phyloP scores from a whole-genome alignment of 1,140 invertebrate genomes.

The Caenorhabditis briggsae region DNA sequence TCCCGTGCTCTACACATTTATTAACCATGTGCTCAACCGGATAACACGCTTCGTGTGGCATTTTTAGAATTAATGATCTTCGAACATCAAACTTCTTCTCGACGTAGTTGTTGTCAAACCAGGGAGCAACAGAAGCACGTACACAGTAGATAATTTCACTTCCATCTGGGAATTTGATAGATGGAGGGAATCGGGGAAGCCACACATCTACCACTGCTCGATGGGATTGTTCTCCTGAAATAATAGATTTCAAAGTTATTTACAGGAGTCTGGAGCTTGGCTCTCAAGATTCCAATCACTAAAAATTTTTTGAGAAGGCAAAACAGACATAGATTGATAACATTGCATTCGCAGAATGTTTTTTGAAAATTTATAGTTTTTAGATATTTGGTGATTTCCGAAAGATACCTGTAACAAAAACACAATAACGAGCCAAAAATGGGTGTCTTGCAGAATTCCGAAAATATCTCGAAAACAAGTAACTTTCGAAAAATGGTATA shows the following conservation, averaged over 20 bases:
- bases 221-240: conserved; percentile 47
- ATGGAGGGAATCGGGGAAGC: conserved; percentile 64
- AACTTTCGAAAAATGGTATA: too few relatives aligned
- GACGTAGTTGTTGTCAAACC: conserved; percentile 64
- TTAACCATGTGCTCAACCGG: conserved; percentile 60
- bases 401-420: too few relatives aligned
- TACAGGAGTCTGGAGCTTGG: too few relatives aligned
- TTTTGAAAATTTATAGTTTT: too few relatives aligned
- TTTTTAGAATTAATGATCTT: conserved; percentile 56
- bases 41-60: conserved; percentile 55
- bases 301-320: too few relatives aligned
- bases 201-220: conserved; percentile 61
- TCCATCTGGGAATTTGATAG: conserved; percentile 56
- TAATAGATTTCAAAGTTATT: not conserved
- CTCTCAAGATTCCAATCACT: too few relatives aligned
- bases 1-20: conserved; percentile 64
- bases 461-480: too few relatives aligned
- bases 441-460: too few relatives aligned
- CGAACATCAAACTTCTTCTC: conserved; percentile 63
- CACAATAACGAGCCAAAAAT: too few relatives aligned
- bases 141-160: conserved; percentile 61
- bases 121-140: conserved; percentile 59
- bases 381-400: too few relatives aligned
- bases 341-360: too few relatives aligned
- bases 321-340: too few relatives aligned